Evolutionary conservation across 2,888 invertebrate genomes (phyloP), one percentile per base, ranked within the genome.

Genomic region (Heliconius sara): DNA sequence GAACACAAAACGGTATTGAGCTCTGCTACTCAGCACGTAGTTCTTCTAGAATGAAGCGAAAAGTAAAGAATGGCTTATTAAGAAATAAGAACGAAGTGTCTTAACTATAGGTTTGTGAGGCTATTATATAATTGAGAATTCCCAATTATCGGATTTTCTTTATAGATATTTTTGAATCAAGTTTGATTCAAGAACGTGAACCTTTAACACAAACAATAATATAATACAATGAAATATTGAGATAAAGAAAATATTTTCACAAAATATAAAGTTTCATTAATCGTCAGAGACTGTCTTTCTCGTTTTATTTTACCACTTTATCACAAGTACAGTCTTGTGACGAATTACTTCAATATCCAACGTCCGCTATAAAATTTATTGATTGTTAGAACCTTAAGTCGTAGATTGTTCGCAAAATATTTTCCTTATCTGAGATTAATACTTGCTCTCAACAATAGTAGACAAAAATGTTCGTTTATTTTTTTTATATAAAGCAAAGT

Each of bases 301-400:
- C 39, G 68, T 43, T 70, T 70, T 25, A 70, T 70, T 70, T 70
- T 47, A 70, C 70, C 70, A 10, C 43, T 70, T 47, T 19, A 47
- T 70, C 70, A 47, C 70, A 70, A 70, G 70, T 43, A 70, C n/a
- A 68, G 70, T 70, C 70, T 47, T 70, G 70, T 70, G 70, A 70
- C 25, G 70, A 70, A 70, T 70, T 70, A 70, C 43, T 43, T 27
- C 25, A 68, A 13, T 68, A 13, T 39, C 39, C 68, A 70, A 16
- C 43, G 70, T 47, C 43, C 25, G 43, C 70, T 70, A 70, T 70
- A 47, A 70, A 70, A 43, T 47, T 43, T 43, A 70, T 70, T 43
- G 70, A 47, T 70, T 43, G 67, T 70, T 70, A 19, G 25, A 70
- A 43, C 9, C 70, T 70, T 25, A 70, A 22, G 43, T 25, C 25